A percentile compares a stretch with the other conserved stretches of the same genome.
Evolutionary conservation across 2,113 vertebrate species (phyloP).

Genomic region (Pithys albifrons): DNA sequence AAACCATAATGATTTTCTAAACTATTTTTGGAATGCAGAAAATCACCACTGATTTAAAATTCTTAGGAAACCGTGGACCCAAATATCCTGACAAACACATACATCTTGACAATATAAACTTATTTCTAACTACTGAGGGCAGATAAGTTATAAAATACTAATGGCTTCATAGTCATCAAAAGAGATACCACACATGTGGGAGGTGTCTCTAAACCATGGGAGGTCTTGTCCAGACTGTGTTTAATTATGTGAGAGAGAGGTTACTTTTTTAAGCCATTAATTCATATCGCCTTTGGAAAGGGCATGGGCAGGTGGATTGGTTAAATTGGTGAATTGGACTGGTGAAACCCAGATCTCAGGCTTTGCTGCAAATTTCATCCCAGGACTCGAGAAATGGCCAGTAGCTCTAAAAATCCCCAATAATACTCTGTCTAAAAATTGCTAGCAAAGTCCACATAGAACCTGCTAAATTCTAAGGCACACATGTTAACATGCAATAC

Average conservation of each 20-base stretch:
- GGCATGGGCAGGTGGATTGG: neutral
- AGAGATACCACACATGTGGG: neutral
- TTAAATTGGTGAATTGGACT: neutral
- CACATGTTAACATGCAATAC: neutral
- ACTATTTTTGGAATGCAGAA: neutral
- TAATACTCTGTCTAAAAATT: neutral
- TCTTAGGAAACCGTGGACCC: neutral
- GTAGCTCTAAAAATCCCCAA: neutral
- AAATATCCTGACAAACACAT: neutral
- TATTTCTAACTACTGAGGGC: neutral
- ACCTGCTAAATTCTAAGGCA: neutral
- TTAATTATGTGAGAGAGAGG: neutral
- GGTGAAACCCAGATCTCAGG: neutral
- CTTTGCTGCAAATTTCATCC: neutral
- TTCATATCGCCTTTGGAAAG: neutral
- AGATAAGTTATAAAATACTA: neutral
- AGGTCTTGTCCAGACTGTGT: neutral
- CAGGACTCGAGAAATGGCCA: neutral
- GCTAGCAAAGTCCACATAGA: neutral
- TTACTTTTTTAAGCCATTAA: neutral
- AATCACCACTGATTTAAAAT: neutral
- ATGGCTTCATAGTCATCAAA: neutral
- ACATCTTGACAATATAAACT: neutral
- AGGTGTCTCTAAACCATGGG: neutral
- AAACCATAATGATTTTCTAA: neutral